Percentiles rank a stretch among this genome's conserved stretches.
Evolutionary conservation across 1,140 invertebrate genomes (phyloP).

Genomic region (Drosophila lini): DNA sequence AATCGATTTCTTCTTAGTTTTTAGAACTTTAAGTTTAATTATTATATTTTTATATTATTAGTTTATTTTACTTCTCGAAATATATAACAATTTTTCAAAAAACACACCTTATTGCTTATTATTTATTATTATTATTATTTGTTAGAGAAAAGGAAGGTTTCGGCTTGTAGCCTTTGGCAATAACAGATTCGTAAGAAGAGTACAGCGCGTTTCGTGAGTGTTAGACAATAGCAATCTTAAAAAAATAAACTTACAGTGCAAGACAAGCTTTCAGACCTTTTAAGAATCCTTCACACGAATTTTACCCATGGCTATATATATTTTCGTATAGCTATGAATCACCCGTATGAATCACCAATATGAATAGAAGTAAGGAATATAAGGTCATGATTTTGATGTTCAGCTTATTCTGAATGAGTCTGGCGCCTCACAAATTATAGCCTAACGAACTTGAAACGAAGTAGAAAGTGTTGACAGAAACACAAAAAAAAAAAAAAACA

Average conservation of each 20-base stretch:
- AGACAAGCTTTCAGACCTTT: slow-evolving; percentile 3
- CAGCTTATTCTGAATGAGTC: slow-evolving; percentile 55
- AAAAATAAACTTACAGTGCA: slow-evolving; percentile 10
- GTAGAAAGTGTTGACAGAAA: slow-evolving; percentile 25
- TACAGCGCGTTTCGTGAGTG: slow-evolving; percentile 23
- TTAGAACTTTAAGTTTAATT: slow-evolving; percentile 36
- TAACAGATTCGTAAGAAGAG: slow-evolving; percentile 9
- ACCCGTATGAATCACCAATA: slow-evolving; percentile 16
- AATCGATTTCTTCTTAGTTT: slow-evolving; percentile 59
- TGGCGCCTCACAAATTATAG: slow-evolving; percentile 48
- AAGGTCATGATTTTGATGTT: slow-evolving; percentile 8
- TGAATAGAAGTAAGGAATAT: slow-evolving; percentile 22
- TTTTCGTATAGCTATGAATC: slow-evolving; percentile 36
- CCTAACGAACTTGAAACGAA: slow-evolving; percentile 62
- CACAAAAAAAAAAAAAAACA: slow-evolving; percentile 35
- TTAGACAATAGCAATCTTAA: slow-evolving; percentile 40
- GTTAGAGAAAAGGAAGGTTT: slow-evolving; percentile 21
- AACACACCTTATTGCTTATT: slow-evolving; percentile 18
- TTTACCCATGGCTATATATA: slow-evolving; percentile 21
- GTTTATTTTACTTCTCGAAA: slow-evolving; percentile 73
- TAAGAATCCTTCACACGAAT: slow-evolving; percentile 14
- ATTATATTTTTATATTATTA: slow-evolving; percentile 70
- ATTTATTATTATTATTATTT: slow-evolving; percentile 15
- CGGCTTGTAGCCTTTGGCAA: slow-evolving; percentile 12
- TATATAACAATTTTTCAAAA: slow-evolving; percentile 76